Evolutionary conservation across 1,140 invertebrate species (phyloP).

Genomic region (Scaptomyza graminum): DNA sequence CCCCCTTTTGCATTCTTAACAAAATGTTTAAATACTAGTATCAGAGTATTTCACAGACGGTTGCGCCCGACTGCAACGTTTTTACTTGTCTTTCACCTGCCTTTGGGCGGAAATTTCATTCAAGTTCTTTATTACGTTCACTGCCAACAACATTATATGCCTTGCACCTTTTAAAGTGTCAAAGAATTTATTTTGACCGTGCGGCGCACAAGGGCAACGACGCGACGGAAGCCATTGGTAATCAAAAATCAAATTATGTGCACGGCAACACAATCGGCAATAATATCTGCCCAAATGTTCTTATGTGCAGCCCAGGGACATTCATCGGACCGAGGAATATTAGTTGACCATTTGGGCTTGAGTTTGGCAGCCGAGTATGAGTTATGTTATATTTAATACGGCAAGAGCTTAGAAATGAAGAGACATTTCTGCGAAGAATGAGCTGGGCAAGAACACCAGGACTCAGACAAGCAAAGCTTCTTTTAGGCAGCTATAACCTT

Average conservation of each 20-base stretch:
- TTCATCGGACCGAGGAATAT: slow-evolving; percentile 42
- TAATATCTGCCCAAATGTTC: slow-evolving; percentile 62
- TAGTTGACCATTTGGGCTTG: slow-evolving; percentile 61
- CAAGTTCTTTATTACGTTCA: background rate
- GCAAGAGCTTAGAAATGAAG: too few species aligned
- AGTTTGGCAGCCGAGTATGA: slow-evolving; percentile 56
- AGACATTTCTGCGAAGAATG: too few species aligned
- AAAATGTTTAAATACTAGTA: too few species aligned
- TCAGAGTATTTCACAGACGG: too few species aligned
- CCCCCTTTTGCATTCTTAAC: too few species aligned
- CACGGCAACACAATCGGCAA: slow-evolving; percentile 25
- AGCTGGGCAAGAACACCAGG: too few species aligned
- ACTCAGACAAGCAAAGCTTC: too few species aligned
- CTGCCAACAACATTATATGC: background rate
- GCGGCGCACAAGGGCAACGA: background rate
- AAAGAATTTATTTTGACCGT: slow-evolving; percentile 17
- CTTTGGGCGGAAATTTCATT: slow-evolving; percentile 9
- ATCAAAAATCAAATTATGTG: slow-evolving; percentile 75
- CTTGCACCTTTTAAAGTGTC: slow-evolving; percentile 37
- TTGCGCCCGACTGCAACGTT: background rate
- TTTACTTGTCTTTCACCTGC: slow-evolving; percentile 2
- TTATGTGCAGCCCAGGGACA: slow-evolving; percentile 72
- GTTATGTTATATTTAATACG: too few species aligned
- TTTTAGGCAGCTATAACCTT: too few species aligned
- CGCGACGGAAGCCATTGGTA: slow-evolving; percentile 16